Evolutionary conservation across 2,888 invertebrate genomes (phyloP).

Genomic region (Trichacis sp.): DNA sequence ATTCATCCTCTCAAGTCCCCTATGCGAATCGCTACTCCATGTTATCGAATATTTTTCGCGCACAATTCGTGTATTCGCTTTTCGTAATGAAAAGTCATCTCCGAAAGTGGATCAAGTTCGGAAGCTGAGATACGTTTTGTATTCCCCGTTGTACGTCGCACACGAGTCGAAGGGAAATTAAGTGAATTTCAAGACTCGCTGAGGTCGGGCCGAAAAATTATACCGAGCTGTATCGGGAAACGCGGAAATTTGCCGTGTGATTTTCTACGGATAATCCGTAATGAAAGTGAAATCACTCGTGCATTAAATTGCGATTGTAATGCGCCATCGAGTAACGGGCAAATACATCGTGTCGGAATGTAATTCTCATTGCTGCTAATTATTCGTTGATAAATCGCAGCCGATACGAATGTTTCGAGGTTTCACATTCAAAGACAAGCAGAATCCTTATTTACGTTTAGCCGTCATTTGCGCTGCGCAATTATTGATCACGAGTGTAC

Average conservation of each 20-base stretch:
- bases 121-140: background rate
- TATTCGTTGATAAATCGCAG: conserved; percentile 12
- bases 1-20: no score
- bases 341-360: conserved; percentile 10
- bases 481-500: background rate
- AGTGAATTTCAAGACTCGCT: background rate
- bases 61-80: background rate
- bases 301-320: conserved; percentile 16
- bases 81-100: background rate
- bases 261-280: conserved; percentile 12
- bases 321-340: conserved; percentile 11
- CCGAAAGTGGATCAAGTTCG: background rate
- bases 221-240: conserved; percentile 4
- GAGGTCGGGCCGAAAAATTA: conserved; percentile 7
- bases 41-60: no score
- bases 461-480: background rate
- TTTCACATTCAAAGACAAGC: conserved; percentile 7
- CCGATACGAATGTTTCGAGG: conserved; percentile 7
- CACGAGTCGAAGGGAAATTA: background rate
- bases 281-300: conserved; percentile 14
- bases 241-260: conserved; percentile 10
- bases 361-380: conserved; percentile 15
- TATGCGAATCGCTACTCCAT: no score
- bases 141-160: background rate
- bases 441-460: conserved; percentile 10